Conservation (phyloP, 2,113 vertebrate genomes). For the Passer montanus region DNA sequence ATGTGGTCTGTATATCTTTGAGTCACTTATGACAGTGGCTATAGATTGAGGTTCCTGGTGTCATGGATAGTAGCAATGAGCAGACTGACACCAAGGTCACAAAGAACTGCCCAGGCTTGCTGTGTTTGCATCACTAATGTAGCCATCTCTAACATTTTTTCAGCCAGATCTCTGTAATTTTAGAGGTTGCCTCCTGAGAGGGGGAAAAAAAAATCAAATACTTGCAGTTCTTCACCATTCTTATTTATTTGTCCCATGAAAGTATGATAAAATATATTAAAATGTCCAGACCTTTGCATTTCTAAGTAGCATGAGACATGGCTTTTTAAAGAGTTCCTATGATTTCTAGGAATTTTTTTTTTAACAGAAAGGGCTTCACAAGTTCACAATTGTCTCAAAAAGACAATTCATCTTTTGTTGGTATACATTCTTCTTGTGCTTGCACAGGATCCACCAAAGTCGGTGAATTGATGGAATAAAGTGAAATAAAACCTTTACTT, state of each 20-base stretch:
- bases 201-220: not conserved
- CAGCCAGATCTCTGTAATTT: not conserved
- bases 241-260: not conserved
- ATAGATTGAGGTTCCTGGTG: not conserved
- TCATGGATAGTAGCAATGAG: not conserved
- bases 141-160: not conserved
- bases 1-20: not conserved
- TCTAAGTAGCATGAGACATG: not conserved
- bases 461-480: not conserved
- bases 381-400: not conserved
- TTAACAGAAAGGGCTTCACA: not conserved
- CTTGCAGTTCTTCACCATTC: not conserved
- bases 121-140: not conserved
- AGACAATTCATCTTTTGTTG: not conserved
- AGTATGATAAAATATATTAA: not conserved
- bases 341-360: not conserved
- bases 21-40: not conserved
- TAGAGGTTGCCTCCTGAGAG: not conserved
- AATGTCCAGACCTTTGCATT: not conserved
- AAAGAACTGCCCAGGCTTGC: not conserved
- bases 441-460: not conserved
- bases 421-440: not conserved
- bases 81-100: not conserved
- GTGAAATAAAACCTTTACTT: not conserved
- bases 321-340: not conserved